Base-by-base conservation (phyloP, 2,113 vertebrate species). In the Cynoglossus semilaevis region DNA sequence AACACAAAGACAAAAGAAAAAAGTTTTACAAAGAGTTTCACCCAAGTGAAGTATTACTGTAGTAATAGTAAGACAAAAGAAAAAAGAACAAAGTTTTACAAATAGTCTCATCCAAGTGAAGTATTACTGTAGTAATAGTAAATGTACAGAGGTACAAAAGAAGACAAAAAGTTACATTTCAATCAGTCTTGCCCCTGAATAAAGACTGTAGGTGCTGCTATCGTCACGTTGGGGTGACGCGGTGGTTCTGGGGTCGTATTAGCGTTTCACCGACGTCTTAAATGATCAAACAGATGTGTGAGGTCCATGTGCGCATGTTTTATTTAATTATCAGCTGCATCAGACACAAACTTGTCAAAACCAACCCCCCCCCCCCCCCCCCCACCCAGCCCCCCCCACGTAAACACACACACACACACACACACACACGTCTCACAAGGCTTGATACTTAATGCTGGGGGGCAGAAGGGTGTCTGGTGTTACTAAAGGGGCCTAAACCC, bases 401-500 rank as follows among this genome's bases (percentile, higher is more conserved):
- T 49, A 48, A 15, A 62, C 57, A 51, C 43, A 42, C 10, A 66
- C 54, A 46, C 35, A 62, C 56, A 51, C 38, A 42, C 11, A 45
- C 43, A 61, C 51, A 64, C 60, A 64, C 64, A 66, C 15, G 51
- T 54, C 72, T 79, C 63, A 64, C 47, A 72, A 47, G 70, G 65
- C 65, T 65, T 4, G 67, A 76, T 73, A 37, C 74, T 81, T 84
- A 72, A 77, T 71, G 76, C 68, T 77, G 37, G 64, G 67, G 77
- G 72, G 44, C 10, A 42, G 52, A 56, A 52, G 73, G 55, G 62
- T 58, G 69, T 72, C 72, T 77, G 79, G 62, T 79, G 75, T 78
- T 72, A 77, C 83, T 68, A 74, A 80, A 83, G 83, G 70, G 81
- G 72, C 79, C 86, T 90, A 87, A 88, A 78, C 87, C 22, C n/a